Base-by-base conservation (phyloP, 2,888 invertebrate genomes). In the Harpalus rubripes region DNA sequence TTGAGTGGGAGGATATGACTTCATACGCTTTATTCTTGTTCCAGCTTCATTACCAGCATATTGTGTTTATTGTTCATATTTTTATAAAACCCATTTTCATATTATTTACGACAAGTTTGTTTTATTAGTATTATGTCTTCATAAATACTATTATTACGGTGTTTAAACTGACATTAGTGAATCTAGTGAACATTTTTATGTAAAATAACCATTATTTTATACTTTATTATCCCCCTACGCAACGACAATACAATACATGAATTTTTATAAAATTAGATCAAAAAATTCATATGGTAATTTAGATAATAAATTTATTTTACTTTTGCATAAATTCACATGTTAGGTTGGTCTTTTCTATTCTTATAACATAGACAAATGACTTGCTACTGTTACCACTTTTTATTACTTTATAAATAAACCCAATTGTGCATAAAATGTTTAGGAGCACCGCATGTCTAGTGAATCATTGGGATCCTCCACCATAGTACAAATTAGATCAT, bases 21-120 rank as follows among this genome's bases (percentile, higher is more conserved):
- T 78, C 81, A 81, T 81, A 63, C 65, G 16, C 32, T 81, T 81
- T 81, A 81, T 81, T 68, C 39, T 81, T 72, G 68, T 81, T 81
- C 81, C 81, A 81, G 56, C 32, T 81, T 81, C 81, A 68, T 81
- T 81, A 81, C 68, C 26, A 68, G 39, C 39, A 72, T 72, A 81
- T 81, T 81, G 81, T 81, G 58, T 72, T 68, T 72, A 81, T 81
- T 81, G 81, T 81, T 81, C 15, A 39, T 22, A 22, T 68, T 81
- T 81, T 81, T 81, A 81, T 32, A 39, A 52, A 81, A 68, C 52
- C 63, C 18, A 16, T 22, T 81, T 81, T 68, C 39, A 41, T 81
- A 56, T 81, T 81, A 72, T 81, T 68, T 81, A 68, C 26, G 68
- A 56, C 44, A 68, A 44, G 12, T 32, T 32, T 81, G 72, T 81